These are phyloP conservation scores for Bursaphelenchus mucronatus DNA, from an alignment of 1,140 invertebrate genomes.

Conservation along the genomic window DNA sequence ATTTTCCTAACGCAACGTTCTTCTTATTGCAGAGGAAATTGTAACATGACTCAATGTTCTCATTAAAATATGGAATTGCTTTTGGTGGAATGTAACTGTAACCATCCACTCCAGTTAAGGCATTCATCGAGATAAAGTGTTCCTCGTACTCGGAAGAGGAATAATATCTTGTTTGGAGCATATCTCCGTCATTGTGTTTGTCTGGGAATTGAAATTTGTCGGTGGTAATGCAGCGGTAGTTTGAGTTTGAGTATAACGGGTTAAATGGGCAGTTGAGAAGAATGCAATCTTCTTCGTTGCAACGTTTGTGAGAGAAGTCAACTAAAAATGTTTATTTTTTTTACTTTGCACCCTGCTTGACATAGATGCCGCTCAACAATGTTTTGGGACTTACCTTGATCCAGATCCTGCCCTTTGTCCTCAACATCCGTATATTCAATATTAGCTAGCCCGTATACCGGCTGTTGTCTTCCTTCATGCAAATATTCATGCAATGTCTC, in stretches of 20 bases:
- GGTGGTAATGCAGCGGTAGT: not conserved
- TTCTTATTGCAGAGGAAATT: constrained; percentile 1
- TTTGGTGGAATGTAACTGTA: constrained; percentile 11
- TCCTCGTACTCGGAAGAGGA: constrained; percentile 5
- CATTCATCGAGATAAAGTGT: constrained; percentile 14
- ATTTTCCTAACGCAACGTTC: constrained; percentile 10
- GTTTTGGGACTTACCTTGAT: not conserved
- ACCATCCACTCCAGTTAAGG: constrained; percentile 10
- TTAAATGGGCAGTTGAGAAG: not conserved
- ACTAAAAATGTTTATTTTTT: not conserved
- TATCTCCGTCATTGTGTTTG: constrained; percentile 1
- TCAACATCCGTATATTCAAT: constrained; percentile 6
- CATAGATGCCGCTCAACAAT: not conserved
- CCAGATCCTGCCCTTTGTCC: not conserved
- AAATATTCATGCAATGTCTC: constrained; percentile 12
- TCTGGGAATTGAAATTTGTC: constrained; percentile 11
- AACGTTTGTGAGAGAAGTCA: not conserved
- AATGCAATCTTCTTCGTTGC: not conserved
- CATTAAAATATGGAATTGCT: not conserved
- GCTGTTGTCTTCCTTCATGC: not conserved
- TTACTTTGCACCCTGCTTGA: not conserved
- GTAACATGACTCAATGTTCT: not conserved
- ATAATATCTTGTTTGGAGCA: constrained; percentile 8
- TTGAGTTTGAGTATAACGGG: not conserved
- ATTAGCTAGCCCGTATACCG: constrained; percentile 10